Evolutionary conservation across 2,797 vertebrate genomes (phyloP).

Genomic region (Poeciliopsis presidionis): DNA sequence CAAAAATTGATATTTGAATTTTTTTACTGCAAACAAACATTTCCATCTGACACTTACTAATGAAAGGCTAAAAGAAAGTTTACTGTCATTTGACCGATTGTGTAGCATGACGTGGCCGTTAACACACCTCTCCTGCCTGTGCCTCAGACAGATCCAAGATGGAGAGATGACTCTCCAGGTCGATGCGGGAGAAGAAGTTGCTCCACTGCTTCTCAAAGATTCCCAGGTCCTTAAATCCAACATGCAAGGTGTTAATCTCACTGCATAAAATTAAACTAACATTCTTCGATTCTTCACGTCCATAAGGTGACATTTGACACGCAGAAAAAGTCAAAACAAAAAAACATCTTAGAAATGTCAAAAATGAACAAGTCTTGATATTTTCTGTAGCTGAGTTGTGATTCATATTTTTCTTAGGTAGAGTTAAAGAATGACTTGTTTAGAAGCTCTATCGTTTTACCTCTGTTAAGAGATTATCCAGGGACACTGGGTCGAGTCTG

Average conservation of each 20-base stretch:
- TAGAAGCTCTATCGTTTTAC: slow-evolving; percentile 70
- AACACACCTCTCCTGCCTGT: slow-evolving; percentile 90
- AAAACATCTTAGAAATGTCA: neutral
- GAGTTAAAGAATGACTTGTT: neutral
- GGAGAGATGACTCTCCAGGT: slow-evolving; percentile 92
- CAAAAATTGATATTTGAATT: neutral
- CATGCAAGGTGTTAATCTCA: slow-evolving; percentile 17
- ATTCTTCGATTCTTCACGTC: neutral
- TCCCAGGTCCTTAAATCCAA: slow-evolving; percentile 83
- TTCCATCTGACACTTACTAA: neutral
- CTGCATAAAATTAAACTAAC: neutral
- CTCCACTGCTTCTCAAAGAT: slow-evolving; percentile 94
- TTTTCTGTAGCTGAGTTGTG: neutral
- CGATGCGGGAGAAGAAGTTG: slow-evolving; percentile 90
- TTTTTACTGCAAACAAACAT: neutral
- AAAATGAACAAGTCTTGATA: neutral
- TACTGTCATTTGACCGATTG: neutral
- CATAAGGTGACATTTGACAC: neutral
- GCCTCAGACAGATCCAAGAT: slow-evolving; percentile 95
- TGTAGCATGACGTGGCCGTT: neutral
- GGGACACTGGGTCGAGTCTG: slow-evolving; percentile 90
- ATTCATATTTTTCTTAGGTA: neutral
- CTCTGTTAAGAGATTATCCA: slow-evolving; percentile 89
- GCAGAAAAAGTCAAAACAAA: neutral
- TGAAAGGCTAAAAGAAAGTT: neutral